A percentile compares a stretch with the other conserved stretches of the same genome.
Evolutionary conservation across 1,140 invertebrate species (phyloP).

Genomic region (Bathynomus jamesi): DNA sequence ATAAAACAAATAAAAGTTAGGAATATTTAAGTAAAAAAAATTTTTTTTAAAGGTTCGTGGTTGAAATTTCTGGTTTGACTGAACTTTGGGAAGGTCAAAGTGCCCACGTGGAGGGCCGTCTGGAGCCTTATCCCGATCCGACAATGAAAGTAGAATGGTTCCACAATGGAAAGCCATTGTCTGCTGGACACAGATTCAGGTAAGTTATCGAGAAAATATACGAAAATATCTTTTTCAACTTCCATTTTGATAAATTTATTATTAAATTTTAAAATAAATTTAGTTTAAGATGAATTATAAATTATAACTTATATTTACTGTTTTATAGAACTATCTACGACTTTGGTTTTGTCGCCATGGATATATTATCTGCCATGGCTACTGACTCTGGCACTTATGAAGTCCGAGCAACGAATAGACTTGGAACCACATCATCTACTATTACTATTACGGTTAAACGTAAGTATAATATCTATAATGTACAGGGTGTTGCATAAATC

Average conservation of each 20-base stretch:
- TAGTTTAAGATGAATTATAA: too few species aligned
- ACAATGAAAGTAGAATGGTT: conserved; percentile 41
- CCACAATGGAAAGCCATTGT: conserved; percentile 47
- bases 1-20: too few species aligned
- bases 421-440: conserved; percentile 66
- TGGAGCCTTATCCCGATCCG: conserved; percentile 40
- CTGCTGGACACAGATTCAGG: conserved; percentile 47
- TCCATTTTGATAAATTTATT: too few species aligned
- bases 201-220: too few species aligned
- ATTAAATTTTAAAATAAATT: too few species aligned
- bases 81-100: conserved; percentile 75
- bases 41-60: conserved; percentile 71
- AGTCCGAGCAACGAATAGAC: conserved; percentile 42
- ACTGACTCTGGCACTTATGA: conserved; percentile 51
- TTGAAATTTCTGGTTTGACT: conserved; percentile 72
- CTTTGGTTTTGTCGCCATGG: conserved; percentile 89
- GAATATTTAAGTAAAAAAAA: too few species aligned
- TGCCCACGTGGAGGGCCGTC: conserved; percentile 55
- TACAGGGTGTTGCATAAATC: too few species aligned
- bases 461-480: too few species aligned
- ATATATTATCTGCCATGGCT: conserved; percentile 64
- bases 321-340: conserved; percentile 86
- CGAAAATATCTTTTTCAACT: too few species aligned
- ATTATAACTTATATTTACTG: too few species aligned
- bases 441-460: conserved; percentile 72